Evolutionary conservation across 2,113 vertebrate species (phyloP).

Genomic region (Bungarus multicinctus): DNA sequence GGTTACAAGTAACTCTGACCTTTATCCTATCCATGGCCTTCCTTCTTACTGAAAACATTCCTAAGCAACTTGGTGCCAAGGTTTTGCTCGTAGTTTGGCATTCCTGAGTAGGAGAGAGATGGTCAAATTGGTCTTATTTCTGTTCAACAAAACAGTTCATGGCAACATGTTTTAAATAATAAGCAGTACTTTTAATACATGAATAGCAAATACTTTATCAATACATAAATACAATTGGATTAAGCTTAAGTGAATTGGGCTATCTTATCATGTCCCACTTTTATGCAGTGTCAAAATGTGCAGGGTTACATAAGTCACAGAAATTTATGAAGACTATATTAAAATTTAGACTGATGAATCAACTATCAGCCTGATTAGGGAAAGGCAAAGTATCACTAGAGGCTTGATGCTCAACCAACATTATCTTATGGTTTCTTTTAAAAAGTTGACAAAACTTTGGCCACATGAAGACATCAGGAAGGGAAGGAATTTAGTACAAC

Average conservation of each 20-base stretch:
- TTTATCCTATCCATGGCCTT: background rate
- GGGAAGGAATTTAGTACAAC: background rate
- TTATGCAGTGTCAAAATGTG: background rate
- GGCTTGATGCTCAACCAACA: background rate
- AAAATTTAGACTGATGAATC: background rate
- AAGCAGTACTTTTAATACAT: background rate
- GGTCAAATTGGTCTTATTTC: background rate
- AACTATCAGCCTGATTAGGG: background rate
- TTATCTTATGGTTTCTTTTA: background rate
- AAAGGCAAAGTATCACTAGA: background rate
- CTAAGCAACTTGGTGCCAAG: background rate
- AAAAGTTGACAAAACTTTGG: background rate
- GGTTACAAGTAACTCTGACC: background rate
- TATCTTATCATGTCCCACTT: background rate
- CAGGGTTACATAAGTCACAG: background rate
- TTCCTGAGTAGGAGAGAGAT: background rate
- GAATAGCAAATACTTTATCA: background rate
- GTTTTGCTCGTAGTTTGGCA: background rate
- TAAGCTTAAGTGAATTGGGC: background rate
- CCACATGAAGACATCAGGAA: background rate
- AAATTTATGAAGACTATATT: background rate
- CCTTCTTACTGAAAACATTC: background rate
- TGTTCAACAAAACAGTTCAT: background rate
- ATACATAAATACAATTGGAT: background rate
- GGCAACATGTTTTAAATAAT: background rate